Base-by-base conservation (phyloP, 92 coral and sea anemone species). In the Palythoa grandiflora region DNA sequence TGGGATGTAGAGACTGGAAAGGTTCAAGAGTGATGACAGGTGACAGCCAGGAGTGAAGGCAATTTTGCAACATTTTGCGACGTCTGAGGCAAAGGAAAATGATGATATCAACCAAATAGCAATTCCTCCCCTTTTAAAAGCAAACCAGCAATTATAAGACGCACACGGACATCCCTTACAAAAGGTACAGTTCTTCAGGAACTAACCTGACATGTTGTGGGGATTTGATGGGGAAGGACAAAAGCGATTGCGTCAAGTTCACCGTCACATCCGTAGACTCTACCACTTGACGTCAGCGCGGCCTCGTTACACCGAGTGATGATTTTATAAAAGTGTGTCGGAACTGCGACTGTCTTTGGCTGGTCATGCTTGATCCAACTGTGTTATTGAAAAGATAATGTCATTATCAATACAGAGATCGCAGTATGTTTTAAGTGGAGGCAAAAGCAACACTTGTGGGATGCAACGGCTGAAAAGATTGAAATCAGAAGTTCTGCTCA, bases 261-360 rank as follows among this genome's bases (percentile, higher is more conserved):
- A 52, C 99, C 98, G 55, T 86, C 44, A 71, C 98, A 97, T 90
- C 93, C 93, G 79, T 94, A 84, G 14, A 95, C 89, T 66, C 92
- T 72, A 71, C 89, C 77, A 54, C 87, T 92, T 68, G 96, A 74
- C 16, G 88, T 78, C 83, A 79, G 78, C 21, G 52, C 78, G 37
- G 16, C 73, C 21, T 71, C 68, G 75, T 93, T 94, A 74, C 99
- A 97, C 51, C 97, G 95, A 11, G 92, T 78, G 75, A 95, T 87
- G 73, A 97, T 97, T 83, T 97, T 97, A 85, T 97, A 97, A 71
- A 85, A 95, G 88, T 95, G 98, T 15, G 99, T 93, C 12, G 99
- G 98, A 65, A 97, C 89, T 14, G 94, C 99, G n/a, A 96, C 97
- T 21, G 95, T 95, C 28, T 90, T 73, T 7, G 91, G 73, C 84